A percentile compares a stretch with the other conserved stretches of the same genome.
These are phyloP conservation scores for Steatornis caripensis DNA, from an alignment of 2,113 vertebrate species.

Conservation along the genomic window DNA sequence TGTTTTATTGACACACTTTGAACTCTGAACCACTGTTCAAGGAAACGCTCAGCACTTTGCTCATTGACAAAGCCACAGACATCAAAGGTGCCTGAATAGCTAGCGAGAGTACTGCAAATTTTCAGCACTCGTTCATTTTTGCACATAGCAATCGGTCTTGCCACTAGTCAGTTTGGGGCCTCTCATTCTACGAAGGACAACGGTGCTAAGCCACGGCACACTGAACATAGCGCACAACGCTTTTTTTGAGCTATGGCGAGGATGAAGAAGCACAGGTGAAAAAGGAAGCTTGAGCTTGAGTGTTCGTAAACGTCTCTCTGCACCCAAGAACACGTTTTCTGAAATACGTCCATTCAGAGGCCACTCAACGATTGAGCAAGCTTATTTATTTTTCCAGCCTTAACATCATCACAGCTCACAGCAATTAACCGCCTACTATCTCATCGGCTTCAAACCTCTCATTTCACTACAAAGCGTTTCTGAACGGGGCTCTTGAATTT, in stretches of 20 bases:
- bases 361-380: not conserved
- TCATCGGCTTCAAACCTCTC: not conserved
- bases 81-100: rapidly evolving
- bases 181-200: not conserved
- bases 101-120: rapidly evolving
- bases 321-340: rapidly evolving
- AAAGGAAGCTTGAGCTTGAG: not conserved
- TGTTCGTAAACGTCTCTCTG: rapidly evolving
- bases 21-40: not conserved
- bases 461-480: not conserved
- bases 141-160: not conserved
- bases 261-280: rapidly evolving
- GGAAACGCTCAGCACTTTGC: rapidly evolving
- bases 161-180: not conserved
- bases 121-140: rapidly evolving
- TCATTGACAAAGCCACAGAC: not conserved
- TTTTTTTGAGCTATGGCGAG: not conserved
- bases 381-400: rapidly evolving
- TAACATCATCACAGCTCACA: not conserved
- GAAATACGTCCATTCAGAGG: rapidly evolving
- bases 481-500: not conserved
- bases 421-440: not conserved
- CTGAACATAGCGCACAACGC: rapidly evolving
- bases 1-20: rapidly evolving
- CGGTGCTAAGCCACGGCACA: rapidly evolving